A percentile compares a stretch with the other conserved stretches of the same genome.
Conservation (phyloP, 92 coral and sea anemone genomes). For the Meandrina meandrites region DNA sequence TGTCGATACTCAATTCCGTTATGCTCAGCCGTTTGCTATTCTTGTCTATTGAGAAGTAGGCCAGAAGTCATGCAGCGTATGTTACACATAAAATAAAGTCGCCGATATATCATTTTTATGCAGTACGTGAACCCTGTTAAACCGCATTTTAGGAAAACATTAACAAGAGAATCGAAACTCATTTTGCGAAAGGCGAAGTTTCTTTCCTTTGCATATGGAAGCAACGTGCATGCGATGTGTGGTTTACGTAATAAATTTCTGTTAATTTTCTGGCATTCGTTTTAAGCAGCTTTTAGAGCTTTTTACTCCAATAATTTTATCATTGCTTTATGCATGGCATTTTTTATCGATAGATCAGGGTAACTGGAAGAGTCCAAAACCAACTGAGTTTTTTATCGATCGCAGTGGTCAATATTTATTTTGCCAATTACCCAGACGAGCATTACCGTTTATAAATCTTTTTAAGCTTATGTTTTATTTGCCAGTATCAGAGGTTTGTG, state of each 20-base stretch:
- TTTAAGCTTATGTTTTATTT: neutral
- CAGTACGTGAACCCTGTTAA: neutral
- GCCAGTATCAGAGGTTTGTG: neutral
- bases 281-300: neutral
- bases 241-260: neutral
- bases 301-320: neutral
- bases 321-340: neutral
- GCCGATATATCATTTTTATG: neutral
- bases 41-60: neutral
- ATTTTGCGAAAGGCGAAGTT: neutral
- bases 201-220: neutral
- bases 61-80: neutral
- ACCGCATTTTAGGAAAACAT: neutral
- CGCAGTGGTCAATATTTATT: constrained; percentile 20
- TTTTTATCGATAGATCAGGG: neutral
- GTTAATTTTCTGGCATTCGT: neutral
- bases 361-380: neutral
- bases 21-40: neutral
- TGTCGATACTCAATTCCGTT: neutral
- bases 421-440: neutral
- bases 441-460: neutral
- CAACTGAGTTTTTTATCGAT: neutral
- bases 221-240: neutral
- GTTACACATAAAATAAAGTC: neutral
- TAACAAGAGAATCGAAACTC: neutral